Evolutionary conservation across 2,797 vertebrate genomes (phyloP), one percentile per base, ranked within the genome.

Genomic region (Cuniculus paca): DNA sequence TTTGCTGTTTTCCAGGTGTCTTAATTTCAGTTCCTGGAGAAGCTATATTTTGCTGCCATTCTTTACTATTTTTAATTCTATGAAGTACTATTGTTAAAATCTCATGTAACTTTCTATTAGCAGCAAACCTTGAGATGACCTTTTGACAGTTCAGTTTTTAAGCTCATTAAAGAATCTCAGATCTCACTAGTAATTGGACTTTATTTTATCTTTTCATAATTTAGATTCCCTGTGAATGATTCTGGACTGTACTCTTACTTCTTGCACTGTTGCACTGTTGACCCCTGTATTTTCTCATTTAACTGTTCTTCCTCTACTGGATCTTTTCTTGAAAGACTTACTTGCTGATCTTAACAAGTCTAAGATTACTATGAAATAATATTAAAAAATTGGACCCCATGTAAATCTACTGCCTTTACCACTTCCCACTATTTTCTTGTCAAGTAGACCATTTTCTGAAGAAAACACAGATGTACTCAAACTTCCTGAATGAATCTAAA

Each of bases 141-240:
- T 87, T 95, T 96, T 60, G 56, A 91, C 52, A 93, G 26, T 72
- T 88, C 45, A 60, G 20, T 50, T 95, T 91, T 52, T 56, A 31
- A 93, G 48, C 20, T 86, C 65, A 72, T 91, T 36, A 83, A 61
- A 96, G 16, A 20, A 45, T 95, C 65, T 90, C 86, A 93, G 39
- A 79, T 91, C 22, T 17, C n/a, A 50, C 61, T 19, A 90, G 45
- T 91, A 91, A 91, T 78, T 84, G 31, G 28, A 72, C 28, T 91
- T 75, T 83, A 61, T 85, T 88, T 85, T 45, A 31, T 48, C 45
- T 11, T 94, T 83, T 72, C 42, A 78, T 96, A 28, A 54, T 72
- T 90, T 63, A 75, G 45, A 77, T 52, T 74, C 17, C 16, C 28
- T 56, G 0, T n/a, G 36, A 63, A 72, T 92, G 75, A 52, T 9